A percentile compares a stretch with the other conserved stretches of the same genome.
Evolutionary conservation across 2,888 invertebrate species (phyloP).

Genomic region (Microplitis manilae): DNA sequence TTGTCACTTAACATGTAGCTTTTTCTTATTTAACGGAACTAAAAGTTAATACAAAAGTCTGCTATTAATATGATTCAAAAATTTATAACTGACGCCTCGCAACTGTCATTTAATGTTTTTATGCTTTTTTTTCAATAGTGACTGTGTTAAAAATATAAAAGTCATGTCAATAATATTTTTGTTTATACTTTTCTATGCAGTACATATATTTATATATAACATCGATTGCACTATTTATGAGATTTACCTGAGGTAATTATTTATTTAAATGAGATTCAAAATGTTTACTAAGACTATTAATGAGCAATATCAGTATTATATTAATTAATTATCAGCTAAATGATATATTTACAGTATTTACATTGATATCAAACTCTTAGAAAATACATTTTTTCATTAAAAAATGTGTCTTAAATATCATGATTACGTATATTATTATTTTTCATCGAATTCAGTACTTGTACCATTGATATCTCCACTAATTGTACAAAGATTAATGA

Average conservation of each 20-base stretch:
- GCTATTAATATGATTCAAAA: background rate
- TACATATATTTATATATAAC: background rate
- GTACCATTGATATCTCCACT: background rate
- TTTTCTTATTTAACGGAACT: background rate
- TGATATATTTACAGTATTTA: slow-evolving; percentile 54
- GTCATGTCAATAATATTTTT: slow-evolving; percentile 5
- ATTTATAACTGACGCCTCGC: background rate
- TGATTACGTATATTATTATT: background rate
- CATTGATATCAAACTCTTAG: slow-evolving; percentile 34
- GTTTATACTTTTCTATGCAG: background rate
- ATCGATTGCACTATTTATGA: background rate
- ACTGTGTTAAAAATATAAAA: background rate
- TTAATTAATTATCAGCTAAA: slow-evolving; percentile 24
- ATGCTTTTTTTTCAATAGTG: background rate
- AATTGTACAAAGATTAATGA: background rate
- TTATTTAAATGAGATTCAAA: slow-evolving; percentile 18
- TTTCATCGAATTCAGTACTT: background rate
- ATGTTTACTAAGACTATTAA: background rate
- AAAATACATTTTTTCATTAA: background rate
- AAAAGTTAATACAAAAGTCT: background rate
- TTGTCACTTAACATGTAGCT: background rate
- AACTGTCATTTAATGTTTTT: background rate
- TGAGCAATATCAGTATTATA: slow-evolving; percentile 6
- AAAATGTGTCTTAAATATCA: background rate
- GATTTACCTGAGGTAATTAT: slow-evolving; percentile 32